Evolutionary conservation across 2,888 invertebrate genomes (phyloP), one percentile per base, ranked within the genome.

Genomic region (Clanis bilineata): DNA sequence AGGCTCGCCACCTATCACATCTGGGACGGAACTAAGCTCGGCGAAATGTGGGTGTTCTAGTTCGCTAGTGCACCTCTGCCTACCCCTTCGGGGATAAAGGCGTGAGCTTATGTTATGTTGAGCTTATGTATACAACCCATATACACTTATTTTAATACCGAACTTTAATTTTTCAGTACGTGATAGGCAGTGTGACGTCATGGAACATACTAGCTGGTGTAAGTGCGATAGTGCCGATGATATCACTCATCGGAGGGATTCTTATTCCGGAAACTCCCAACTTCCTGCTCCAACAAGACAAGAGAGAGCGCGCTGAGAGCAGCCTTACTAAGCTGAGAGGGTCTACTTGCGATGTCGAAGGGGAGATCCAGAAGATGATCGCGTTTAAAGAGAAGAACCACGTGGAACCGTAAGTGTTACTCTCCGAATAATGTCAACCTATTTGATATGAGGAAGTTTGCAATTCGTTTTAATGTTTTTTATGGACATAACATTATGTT

Each of bases 241-340:
- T 94, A 0, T 94, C 95, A 0, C 76, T 95, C 0, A 65, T 94
- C 0, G 83, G 94, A 0, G 94, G 95, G 90, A 84, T 94, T 23
- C 77, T 94, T 10, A 91, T 95, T 58, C 96, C 96, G 0, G 96
- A 96, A 75, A 94, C 96, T 0, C 96, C 96, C 1, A 94, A 95
- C 71, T 96, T 94, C 81, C 93, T 96, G 12, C 90, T 96, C 15
- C 93, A 93, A 2, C 93, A 93, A 45, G 93, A 94, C 63, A 92
- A 92, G 64, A 91, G 92, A 39, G 93, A 93, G 28, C 90, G 94
- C 44, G 96, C 96, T 0, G 86, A 93, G 64, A 88, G 85, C 55
- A 94, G 95, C 0, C 80, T 95, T 41, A 83, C 84, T 3, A 93
- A 93, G 69, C 88, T 95, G 6, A 86, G 95, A 59, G 94, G 94